A percentile compares a stretch with the other conserved stretches of the same genome.
These are phyloP conservation scores for Rachycentron canadum DNA, from an alignment of 2,797 vertebrate genomes.

Conservation along the genomic window DNA sequence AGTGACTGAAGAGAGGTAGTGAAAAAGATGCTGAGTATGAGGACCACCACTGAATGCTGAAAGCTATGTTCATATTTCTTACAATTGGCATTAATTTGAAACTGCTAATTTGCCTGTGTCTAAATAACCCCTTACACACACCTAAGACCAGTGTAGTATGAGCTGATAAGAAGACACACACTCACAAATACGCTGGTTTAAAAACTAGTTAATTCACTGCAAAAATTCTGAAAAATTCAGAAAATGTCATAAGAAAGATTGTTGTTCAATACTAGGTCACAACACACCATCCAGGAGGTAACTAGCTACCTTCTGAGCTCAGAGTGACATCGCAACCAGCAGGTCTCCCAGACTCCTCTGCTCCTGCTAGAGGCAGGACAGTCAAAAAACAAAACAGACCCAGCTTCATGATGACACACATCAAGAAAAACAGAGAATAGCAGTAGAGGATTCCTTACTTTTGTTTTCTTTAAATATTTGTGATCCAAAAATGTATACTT, in stretches of 20 bases:
- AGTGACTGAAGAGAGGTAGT: too few species aligned
- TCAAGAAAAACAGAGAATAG: neutral
- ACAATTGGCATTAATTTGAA: slow-evolving; percentile 3
- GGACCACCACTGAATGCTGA: neutral
- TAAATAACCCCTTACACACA: neutral
- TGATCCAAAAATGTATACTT: neutral
- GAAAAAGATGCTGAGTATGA: neutral
- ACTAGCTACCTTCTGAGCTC: slow-evolving; percentile 84
- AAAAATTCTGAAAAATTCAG: slow-evolving; percentile 33
- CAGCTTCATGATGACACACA: slow-evolving; percentile 1
- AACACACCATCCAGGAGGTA: slow-evolving; percentile 62
- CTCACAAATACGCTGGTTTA: slow-evolving; percentile 10
- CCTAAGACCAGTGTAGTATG: neutral
- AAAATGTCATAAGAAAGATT: neutral
- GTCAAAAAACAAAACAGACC: slow-evolving; percentile 7
- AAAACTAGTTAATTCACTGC: slow-evolving; percentile 49
- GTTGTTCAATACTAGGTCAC: slow-evolving; percentile 36
- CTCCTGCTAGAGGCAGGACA: slow-evolving; percentile 66
- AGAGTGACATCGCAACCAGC: slow-evolving; percentile 75
- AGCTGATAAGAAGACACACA: slow-evolving; percentile 26
- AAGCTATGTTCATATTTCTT: neutral
- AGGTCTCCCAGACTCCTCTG: slow-evolving; percentile 55
- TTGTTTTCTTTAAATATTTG: neutral
- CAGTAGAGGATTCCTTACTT: neutral
- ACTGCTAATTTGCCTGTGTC: neutral